phyloP scores from a whole-genome alignment of 1,140 invertebrate species.

The Hypsibius dujardini region DNA sequence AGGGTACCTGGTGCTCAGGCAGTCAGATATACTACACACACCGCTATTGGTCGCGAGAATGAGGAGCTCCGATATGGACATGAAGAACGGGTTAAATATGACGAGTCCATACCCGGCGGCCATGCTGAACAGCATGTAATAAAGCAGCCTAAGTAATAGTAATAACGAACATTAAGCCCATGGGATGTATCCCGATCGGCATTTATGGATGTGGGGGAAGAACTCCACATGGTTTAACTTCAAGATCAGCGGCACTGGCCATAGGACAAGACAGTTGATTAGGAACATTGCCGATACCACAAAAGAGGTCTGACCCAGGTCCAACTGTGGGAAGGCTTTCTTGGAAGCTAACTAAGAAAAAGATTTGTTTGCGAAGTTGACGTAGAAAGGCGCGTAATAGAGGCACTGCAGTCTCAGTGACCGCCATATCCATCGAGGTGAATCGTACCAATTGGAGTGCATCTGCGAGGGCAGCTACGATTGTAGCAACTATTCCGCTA shows the following conservation, averaged over 20 bases:
- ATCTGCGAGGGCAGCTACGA: not conserved
- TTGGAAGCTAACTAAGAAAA: constrained; percentile 6
- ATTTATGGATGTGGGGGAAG: not conserved
- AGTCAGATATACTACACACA: too few species aligned
- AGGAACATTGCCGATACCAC: not conserved
- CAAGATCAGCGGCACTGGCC: not conserved
- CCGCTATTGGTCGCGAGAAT: too few species aligned
- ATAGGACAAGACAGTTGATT: not conserved
- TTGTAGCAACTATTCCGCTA: not conserved
- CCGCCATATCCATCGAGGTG: too few species aligned
- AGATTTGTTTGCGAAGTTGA: too few species aligned
- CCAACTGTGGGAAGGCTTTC: not conserved
- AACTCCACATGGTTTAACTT: not conserved
- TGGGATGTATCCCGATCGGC: not conserved
- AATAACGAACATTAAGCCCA: not conserved
- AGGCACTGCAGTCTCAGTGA: too few species aligned
- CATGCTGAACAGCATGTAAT: not conserved
- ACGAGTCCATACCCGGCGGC: not conserved
- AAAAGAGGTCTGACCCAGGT: not conserved
- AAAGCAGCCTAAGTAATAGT: not conserved
- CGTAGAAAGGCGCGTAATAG: too few species aligned
- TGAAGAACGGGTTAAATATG: not conserved
- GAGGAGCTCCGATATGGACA: not conserved
- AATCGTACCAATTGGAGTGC: not conserved
- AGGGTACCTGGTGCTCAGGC: too few species aligned